Base-by-base conservation (phyloP, 2,888 invertebrate genomes). In the Callyntrura guangdongensis region DNA sequence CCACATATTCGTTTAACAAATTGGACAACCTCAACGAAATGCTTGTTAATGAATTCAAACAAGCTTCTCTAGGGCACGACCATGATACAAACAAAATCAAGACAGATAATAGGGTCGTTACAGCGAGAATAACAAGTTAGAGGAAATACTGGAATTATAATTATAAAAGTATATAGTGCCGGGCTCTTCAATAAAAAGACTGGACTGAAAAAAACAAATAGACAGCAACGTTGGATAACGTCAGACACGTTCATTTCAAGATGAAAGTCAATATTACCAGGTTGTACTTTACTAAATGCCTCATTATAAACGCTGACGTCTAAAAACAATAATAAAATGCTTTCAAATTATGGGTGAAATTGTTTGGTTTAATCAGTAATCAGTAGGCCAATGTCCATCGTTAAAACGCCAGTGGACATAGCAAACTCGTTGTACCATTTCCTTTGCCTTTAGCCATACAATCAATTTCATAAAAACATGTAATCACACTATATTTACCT, bases 1-100 rank as follows among this genome's bases (percentile, higher is more conserved):
- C 74, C 17, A 74, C 74, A 49, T n/a, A n/a, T n/a, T n/a, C n/a
- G n/a, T 74, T 49, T 49, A 47, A 49, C 20, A 74, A 49, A 47
- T 74, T 47, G 17, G 36, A 14, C 74, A 14, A 45, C 74, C 74
- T 17, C 22, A 74, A 74, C 74, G 20, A 49, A 49, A 74, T 74
- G 49, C 4, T 74, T 74, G 74, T 74, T 74, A 74, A 74, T 74
- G 74, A 74, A 22, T 74, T 49, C 74, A 74, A 49, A n/a, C n/a
- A 36, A 25, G 27, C 25, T 25, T 9, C 20, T 53, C 12, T 69
- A 36, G n/a, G 36, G 27, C 12, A 69, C 20, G 64, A 4, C 4
- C 0, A n/a, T n/a, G n/a, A 12, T 25, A 25, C 6, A 6, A 67
- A 69, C 27, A 36, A n/a, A n/a, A 69, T n/a, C 36, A 69, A 64